phyloP scores from a whole-genome alignment of 35 echinoderm and acorn worm species.

The Patiria miniata region DNA sequence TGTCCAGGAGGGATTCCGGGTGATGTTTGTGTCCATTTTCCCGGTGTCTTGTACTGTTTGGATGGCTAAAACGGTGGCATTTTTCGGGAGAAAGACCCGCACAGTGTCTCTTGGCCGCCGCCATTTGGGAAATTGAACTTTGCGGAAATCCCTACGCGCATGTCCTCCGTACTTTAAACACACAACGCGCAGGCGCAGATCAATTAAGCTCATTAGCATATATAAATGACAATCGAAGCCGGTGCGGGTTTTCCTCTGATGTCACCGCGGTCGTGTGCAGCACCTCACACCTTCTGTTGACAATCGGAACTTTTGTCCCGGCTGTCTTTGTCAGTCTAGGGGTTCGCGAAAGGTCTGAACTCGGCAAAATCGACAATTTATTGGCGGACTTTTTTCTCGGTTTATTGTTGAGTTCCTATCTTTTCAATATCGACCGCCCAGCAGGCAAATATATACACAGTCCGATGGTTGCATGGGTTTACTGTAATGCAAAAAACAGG shows the following conservation, averaged over 20 bases:
- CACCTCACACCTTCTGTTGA: conserved; percentile 36
- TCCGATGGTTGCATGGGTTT: neutral
- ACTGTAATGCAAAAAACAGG: too few species aligned
- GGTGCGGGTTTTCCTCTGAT: conserved; percentile 74
- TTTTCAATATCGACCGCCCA: neutral
- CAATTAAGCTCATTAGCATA: conserved; percentile 99
- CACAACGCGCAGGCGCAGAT: conserved; percentile 80
- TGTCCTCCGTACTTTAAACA: conserved; percentile 82
- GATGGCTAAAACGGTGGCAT: conserved; percentile 51
- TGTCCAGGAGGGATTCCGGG: conserved; percentile 98
- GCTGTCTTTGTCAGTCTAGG: conserved; percentile 1
- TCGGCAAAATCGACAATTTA: neutral
- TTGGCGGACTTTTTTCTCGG: neutral
- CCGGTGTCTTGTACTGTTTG: conserved; percentile 61
- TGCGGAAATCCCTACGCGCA: conserved; percentile 61
- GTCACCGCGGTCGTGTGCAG: conserved; percentile 62
- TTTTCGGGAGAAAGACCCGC: conserved; percentile 85
- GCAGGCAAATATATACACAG: neutral
- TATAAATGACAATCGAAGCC: conserved; percentile 88
- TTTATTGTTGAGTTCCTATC: neutral
- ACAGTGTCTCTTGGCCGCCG: conserved; percentile 97
- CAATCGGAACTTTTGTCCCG: conserved; percentile 24
- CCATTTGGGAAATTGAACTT: conserved; percentile 85
- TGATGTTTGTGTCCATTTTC: conserved; percentile 62
- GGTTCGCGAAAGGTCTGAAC: neutral